Base-by-base conservation (phyloP, 2,113 vertebrate genomes). In the Dipodomys spectabilis region DNA sequence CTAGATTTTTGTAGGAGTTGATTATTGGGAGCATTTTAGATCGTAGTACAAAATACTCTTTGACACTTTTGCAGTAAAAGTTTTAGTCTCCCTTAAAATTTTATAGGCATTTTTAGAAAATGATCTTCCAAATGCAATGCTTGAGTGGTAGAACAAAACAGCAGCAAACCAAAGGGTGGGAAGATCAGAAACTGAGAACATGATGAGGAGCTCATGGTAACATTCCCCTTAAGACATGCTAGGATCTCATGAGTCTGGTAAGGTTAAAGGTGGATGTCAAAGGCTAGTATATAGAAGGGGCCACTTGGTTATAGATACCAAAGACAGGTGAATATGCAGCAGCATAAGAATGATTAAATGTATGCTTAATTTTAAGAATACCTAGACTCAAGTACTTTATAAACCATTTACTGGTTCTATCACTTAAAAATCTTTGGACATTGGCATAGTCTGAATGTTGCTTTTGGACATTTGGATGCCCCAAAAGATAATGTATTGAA, bases 21-120 rank as follows among this genome's bases (percentile, higher is more conserved):
- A 91, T 32, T 83, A 64, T 65, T 72, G 25, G 28, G 71, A 89
- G 64, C 49, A 81, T 81, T 92, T 92, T 92, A 35, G 49, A 83
- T 84, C 68, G 94, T 1, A 39, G 39, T 7, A 69, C 44, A 89
- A 94, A 95, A 92, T 89, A 91, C n/a, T 74, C 90, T 64, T 20
- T 64, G 90, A 64, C 82, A 86, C 65, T 69, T 94, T 89, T 88
- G 28, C 32, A 88, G 71, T 85, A 67, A 90, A 93, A 93, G 74
- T 72, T 67, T 79, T 45, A 68, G 62, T 69, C 32, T 35, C 60
- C 39, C 30, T 92, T 82, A 92, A 35, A 90, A 35, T 82, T 88
- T 49, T 74, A 22, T 22, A 80, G 72, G 27, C 88, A n/a, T 88
- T 93, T 57, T 87, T 82, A 53, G 62, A 96, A 88, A 39, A 84